phyloP scores from a whole-genome alignment of 2,113 vertebrate genomes.

The Orthonyx spaldingii region DNA sequence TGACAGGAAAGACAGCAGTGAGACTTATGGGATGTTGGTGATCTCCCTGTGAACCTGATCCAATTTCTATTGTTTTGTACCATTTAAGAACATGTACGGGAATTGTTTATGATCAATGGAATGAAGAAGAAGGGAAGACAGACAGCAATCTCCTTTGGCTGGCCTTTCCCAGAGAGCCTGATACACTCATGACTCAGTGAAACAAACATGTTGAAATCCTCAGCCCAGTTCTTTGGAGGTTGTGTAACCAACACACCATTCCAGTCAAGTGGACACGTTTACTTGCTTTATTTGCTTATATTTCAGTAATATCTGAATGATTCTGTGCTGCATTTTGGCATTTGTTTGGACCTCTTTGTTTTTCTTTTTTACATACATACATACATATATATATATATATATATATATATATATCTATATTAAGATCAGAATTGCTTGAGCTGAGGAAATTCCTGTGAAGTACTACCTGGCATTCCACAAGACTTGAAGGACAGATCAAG shows the following conservation, averaged over 20 bases:
- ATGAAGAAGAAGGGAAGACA: slow-evolving; percentile 26
- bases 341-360: background rate
- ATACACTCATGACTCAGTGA: slow-evolving; percentile 39
- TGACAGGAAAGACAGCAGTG: background rate
- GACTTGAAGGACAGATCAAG: background rate
- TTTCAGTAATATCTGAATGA: background rate
- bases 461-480: background rate
- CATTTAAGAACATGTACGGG: background rate
- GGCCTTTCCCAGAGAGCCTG: slow-evolving; percentile 31
- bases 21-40: background rate
- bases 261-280: background rate
- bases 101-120: slow-evolving; percentile 21
- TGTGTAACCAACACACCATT: slow-evolving; percentile 21
- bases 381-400: too few species aligned
- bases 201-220: slow-evolving; percentile 1
- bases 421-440: background rate
- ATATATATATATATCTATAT: too few species aligned
- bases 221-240: background rate
- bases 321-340: background rate
- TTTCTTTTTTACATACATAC: background rate
- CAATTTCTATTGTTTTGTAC: slow-evolving; percentile 14
- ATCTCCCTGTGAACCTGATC: background rate
- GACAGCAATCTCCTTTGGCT: slow-evolving; percentile 21
- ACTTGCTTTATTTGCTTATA: background rate
- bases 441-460: background rate